Evolutionary conservation across 2,113 vertebrate species (phyloP), one percentile per base, ranked within the genome.

Genomic region (Illadopsis cleaveri): DNA sequence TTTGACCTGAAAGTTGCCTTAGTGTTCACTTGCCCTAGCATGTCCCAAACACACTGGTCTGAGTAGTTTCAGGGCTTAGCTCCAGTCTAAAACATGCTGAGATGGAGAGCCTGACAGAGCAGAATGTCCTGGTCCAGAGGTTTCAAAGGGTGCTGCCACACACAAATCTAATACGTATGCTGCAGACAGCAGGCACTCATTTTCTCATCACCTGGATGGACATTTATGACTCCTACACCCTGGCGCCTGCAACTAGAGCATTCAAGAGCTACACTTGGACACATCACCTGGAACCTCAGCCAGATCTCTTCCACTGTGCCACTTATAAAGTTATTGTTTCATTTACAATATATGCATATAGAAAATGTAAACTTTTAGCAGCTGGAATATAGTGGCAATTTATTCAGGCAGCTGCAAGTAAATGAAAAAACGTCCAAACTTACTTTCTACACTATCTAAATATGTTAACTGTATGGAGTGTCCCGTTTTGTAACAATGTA

Each of bases 1-100:
- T 44, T 90, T 90, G 86, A 89, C 88, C 94, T 42, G 47, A 86
- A 87, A 93, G 58, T 70, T 92, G 66, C 42, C 79, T 69, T 61
- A 50, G 38, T 70, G 30, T n/a, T 75, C 12, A 1, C 89, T 25
- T 14, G 92, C 60, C 72, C 7, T 1, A 73, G 76, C 96, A 78
- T 11, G 92, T 47, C 68, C 72, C 58, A 62, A 19, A 95, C 40
- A 65, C 62, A 53, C 85, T 58, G 75, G 37, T 80, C 54, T 80
- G 76, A 73, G 82, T 57, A 44, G 62, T 83, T 93, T 70, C 2
- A 6, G 71, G 82, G 71, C 58, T 93, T 80, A 86, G 60, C 5
- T 91, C 30, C 24, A 25, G n/a, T 38, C n/a, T 80, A 24, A 47
- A 86, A 45, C 38, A 16, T 2, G 23, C 76, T 73, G 66, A 92